Conservation (phyloP, 2,113 vertebrate species). For the Semnornis frantzii region DNA sequence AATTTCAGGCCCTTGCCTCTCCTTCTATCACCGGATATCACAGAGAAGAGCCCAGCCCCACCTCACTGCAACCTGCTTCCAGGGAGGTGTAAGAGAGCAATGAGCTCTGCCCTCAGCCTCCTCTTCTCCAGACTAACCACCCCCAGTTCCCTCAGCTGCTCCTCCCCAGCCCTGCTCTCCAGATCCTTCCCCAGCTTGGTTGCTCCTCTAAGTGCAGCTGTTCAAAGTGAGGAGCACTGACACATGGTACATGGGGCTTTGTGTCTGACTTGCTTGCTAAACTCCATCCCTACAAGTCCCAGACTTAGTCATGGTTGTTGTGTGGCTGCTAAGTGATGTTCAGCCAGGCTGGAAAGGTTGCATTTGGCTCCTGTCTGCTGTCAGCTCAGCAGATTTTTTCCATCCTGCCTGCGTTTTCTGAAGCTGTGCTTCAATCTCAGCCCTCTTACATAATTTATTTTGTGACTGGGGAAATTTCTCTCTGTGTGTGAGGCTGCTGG, state of each 20-base stretch:
- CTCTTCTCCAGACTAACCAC: no score
- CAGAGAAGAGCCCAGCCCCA: no score
- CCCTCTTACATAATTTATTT: background rate
- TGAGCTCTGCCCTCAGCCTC: no score
- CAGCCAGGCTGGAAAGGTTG: background rate
- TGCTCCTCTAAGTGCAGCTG: background rate
- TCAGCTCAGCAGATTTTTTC: background rate
- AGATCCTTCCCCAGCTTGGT: no score
- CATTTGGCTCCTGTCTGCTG: background rate
- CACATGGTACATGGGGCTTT: accelerated
- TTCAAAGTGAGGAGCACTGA: background rate
- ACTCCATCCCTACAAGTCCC: accelerated
- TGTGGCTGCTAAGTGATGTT: background rate
- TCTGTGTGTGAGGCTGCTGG: background rate
- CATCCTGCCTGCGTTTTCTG: background rate
- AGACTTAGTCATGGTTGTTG: background rate
- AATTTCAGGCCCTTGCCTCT: no score
- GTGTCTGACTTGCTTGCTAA: background rate
- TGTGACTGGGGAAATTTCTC: background rate
- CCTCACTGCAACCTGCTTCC: no score
- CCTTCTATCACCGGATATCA: no score
- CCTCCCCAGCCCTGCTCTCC: no score
- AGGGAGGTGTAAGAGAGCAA: no score
- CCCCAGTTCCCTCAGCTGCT: no score
- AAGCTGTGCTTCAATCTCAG: background rate